Evolutionary conservation across 92 coral and sea anemone species (phyloP).

Genomic region (Pocillopora meandrina): DNA sequence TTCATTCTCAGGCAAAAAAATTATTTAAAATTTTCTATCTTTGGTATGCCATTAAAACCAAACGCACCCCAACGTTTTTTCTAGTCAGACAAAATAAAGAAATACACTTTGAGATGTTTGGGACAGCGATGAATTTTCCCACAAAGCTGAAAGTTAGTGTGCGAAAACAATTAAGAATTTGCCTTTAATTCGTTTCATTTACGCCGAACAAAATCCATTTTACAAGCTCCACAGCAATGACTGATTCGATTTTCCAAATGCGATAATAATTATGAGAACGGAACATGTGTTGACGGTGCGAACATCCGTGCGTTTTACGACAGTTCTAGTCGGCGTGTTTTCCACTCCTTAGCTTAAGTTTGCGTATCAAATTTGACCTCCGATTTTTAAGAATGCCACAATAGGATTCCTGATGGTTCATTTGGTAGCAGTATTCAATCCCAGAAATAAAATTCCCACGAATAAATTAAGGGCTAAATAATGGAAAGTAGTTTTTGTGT

Average conservation of each 20-base stretch:
- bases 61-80: background rate
- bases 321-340: conserved; percentile 12
- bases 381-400: conserved; percentile 36
- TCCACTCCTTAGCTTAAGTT: conserved; percentile 25
- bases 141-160: conserved; percentile 2
- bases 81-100: background rate
- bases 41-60: background rate
- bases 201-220: conserved; percentile 63
- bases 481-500: conserved; percentile 32
- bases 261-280: conserved; percentile 48
- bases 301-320: conserved; percentile 27
- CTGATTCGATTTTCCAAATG: conserved; percentile 78
- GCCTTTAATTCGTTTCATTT: conserved; percentile 39
- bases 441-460: conserved; percentile 56
- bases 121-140: conserved; percentile 14
- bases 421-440: conserved; percentile 49
- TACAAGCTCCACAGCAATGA: conserved; percentile 53
- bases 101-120: background rate
- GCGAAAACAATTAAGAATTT: conserved; percentile 38
- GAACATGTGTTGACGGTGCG: conserved; percentile 22
- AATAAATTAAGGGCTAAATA: conserved; percentile 26
- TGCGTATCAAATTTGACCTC: conserved; percentile 44
- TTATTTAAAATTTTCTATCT: background rate
- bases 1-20: background rate
- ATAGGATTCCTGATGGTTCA: conserved; percentile 35